phyloP scores from a whole-genome alignment of 2,797 vertebrate species.

The Centropyge bicolor region DNA sequence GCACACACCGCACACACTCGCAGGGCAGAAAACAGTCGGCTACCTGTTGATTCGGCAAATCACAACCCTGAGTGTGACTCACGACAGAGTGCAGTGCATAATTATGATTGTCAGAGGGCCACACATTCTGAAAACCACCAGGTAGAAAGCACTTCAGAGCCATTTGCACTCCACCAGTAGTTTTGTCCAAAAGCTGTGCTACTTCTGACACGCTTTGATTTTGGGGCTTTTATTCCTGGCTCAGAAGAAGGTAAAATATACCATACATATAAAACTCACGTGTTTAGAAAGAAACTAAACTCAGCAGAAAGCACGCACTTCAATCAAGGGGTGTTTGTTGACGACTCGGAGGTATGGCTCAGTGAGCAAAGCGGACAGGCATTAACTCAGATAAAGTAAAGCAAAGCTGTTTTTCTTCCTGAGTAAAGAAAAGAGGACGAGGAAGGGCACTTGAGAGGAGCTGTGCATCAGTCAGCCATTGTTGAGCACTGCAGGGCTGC shows the following conservation, averaged over 20 bases:
- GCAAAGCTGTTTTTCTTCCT: constrained; percentile 8
- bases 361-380: not conserved
- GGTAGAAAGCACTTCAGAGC: constrained; percentile 51
- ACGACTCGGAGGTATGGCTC: not conserved
- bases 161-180: constrained; percentile 34
- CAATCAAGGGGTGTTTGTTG: constrained; percentile 18
- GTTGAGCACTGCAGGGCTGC: constrained; percentile 26
- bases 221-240: constrained; percentile 13
- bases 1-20: not conserved
- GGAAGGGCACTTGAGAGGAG: constrained; percentile 30
- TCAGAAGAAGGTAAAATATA: constrained; percentile 5
- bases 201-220: constrained; percentile 40
- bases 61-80: constrained; percentile 42
- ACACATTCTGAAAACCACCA: constrained; percentile 44
- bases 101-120: constrained; percentile 49
- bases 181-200: constrained; percentile 19
- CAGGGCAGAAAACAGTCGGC: constrained; percentile 14
- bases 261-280: constrained; percentile 15
- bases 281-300: not conserved
- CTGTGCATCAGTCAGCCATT: constrained; percentile 32
- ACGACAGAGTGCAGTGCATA: constrained; percentile 40
- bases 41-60: constrained; percentile 57
- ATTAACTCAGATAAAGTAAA: constrained; percentile 11
- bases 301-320: constrained; percentile 16
- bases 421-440: constrained; percentile 1